phyloP scores from a whole-genome alignment of 2,113 vertebrate species.

The Perognathus longimembris region DNA sequence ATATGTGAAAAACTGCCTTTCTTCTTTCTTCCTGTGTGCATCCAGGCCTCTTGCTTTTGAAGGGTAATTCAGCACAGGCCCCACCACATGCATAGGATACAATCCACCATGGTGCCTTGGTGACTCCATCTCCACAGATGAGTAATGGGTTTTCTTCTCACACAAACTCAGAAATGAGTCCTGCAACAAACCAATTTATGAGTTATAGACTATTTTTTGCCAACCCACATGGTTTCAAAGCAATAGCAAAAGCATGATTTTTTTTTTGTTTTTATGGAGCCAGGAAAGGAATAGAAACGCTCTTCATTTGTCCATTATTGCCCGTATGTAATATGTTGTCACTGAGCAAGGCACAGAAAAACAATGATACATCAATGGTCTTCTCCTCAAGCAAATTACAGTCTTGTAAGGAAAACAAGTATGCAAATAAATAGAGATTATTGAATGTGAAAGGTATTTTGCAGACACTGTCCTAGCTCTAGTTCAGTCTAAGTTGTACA shows the following conservation, averaged over 20 bases:
- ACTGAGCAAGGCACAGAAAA: neutral
- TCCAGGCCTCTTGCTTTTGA: neutral
- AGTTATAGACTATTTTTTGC: conserved; percentile 11
- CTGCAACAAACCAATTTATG: neutral
- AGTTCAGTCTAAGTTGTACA: neutral
- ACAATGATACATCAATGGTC: neutral
- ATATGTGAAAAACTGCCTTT: neutral
- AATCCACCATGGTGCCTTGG: neutral
- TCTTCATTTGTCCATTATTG: neutral
- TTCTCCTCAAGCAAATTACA: neutral
- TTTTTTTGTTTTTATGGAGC: neutral
- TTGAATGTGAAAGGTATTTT: neutral
- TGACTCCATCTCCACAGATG: neutral
- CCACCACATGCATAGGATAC: neutral
- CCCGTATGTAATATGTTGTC: too few species aligned
- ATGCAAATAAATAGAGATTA: neutral
- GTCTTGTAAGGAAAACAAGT: neutral
- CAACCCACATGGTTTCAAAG: neutral
- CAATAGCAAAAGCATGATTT: neutral
- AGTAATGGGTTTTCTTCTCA: neutral
- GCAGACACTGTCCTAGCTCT: neutral
- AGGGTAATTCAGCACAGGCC: neutral
- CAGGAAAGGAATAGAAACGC: neutral
- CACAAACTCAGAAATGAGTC: neutral
- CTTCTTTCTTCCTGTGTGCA: neutral